Conservation (phyloP, 2,113 vertebrate genomes). For the Deroptyus accipitrinus region DNA sequence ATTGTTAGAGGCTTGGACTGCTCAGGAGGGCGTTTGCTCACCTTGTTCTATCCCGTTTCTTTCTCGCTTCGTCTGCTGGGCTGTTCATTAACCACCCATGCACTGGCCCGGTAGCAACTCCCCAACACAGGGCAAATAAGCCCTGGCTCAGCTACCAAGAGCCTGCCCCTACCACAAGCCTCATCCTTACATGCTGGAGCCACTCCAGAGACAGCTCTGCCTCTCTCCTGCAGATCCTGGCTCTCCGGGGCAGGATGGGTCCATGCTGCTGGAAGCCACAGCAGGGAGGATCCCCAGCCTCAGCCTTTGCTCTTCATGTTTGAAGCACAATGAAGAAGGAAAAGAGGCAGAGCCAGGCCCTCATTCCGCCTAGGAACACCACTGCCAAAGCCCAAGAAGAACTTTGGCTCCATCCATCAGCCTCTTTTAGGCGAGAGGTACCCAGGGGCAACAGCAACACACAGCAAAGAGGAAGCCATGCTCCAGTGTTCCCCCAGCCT, state of each 20-base stretch:
- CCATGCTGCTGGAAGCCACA: background rate
- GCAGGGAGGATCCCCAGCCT: background rate
- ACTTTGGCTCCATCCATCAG: background rate
- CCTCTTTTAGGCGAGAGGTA: background rate
- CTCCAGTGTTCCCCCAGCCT: background rate
- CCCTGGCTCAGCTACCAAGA: background rate
- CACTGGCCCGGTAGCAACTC: accelerated
- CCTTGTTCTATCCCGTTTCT: background rate
- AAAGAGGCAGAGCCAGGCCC: background rate
- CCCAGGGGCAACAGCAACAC: background rate
- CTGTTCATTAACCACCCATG: background rate
- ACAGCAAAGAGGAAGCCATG: background rate
- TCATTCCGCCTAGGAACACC: background rate
- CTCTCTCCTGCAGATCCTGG: background rate
- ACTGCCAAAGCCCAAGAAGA: background rate
- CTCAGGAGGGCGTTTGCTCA: background rate
- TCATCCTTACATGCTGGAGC: background rate
- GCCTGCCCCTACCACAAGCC: background rate
- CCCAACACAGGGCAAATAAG: background rate
- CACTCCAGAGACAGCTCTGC: background rate
- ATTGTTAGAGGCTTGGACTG: background rate
- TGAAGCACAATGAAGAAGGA: background rate
- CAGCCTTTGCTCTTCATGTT: background rate
- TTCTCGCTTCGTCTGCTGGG: background rate
- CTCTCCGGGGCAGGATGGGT: background rate